Conservation (phyloP, 2,888 invertebrate genomes). For the Poecilobothrus nobilitatus region DNA sequence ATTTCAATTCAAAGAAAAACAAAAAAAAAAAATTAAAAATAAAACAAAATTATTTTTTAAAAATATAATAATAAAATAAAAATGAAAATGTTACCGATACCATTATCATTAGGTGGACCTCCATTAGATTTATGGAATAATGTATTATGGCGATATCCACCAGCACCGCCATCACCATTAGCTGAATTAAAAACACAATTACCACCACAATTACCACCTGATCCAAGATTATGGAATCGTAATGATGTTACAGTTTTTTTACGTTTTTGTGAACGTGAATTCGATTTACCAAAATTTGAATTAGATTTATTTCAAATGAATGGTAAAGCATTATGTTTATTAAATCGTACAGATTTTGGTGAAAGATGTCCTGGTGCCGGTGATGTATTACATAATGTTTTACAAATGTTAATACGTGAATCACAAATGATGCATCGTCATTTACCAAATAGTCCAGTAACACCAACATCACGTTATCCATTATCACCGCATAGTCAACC, state of each 20-base stretch:
- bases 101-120: constrained; percentile 64
- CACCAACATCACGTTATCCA: constrained; percentile 73
- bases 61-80: constrained; percentile 28
- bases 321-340: constrained; percentile 86
- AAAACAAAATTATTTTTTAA: not conserved
- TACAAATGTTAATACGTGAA: constrained; percentile 78
- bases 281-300: constrained; percentile 83
- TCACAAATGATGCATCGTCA: constrained; percentile 69
- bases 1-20: not conserved
- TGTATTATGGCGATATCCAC: constrained; percentile 78
- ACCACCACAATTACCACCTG: constrained; percentile 72
- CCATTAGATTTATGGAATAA: constrained; percentile 75
- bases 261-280: constrained; percentile 86
- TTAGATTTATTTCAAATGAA: constrained; percentile 95
- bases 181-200: constrained; percentile 81
- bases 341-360: constrained; percentile 82
- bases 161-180: constrained; percentile 67
- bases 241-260: constrained; percentile 83
- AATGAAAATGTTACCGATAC: constrained; percentile 62
- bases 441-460: constrained; percentile 71
- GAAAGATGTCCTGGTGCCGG: constrained; percentile 89
- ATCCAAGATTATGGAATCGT: constrained; percentile 83
- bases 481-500: constrained; percentile 74
- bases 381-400: constrained; percentile 86
- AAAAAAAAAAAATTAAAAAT: not conserved